A percentile compares a stretch with the other conserved stretches of the same genome.
Evolutionary conservation across 2,113 vertebrate species (phyloP).

Genomic region (Poeciliopsis occidentalis): DNA sequence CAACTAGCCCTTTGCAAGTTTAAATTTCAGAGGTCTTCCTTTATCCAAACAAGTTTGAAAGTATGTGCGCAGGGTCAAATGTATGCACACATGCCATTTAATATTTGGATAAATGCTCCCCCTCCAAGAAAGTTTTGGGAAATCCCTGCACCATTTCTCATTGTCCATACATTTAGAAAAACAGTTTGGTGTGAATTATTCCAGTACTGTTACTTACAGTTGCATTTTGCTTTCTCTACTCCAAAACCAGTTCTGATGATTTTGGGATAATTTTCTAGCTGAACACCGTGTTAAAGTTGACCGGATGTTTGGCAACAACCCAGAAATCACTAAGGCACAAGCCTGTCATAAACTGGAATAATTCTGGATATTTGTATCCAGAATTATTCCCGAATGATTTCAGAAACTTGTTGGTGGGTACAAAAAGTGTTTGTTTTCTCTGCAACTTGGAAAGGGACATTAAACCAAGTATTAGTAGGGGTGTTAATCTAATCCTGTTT

Average conservation of each 20-base stretch:
- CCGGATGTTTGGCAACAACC: background rate
- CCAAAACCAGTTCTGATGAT: background rate
- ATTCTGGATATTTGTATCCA: background rate
- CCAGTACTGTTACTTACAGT: background rate
- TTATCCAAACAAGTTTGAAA: background rate
- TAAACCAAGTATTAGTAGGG: no score
- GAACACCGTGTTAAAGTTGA: background rate
- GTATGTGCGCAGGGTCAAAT: background rate
- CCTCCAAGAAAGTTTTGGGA: no score
- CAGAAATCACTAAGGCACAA: background rate
- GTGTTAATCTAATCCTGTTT: no score
- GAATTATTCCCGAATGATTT: no score
- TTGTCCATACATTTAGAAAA: no score
- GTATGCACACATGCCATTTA: background rate
- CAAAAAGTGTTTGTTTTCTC: no score
- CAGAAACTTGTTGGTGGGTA: no score
- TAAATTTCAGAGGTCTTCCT: no score
- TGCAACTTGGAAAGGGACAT: no score
- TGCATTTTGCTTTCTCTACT: background rate
- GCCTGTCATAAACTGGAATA: no score
- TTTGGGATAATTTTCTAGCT: background rate
- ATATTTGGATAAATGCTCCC: background rate
- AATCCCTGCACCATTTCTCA: no score
- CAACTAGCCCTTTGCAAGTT: background rate
- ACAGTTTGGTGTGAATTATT: background rate